Evolutionary conservation across 2,888 invertebrate genomes (phyloP).

Genomic region (Sarcophaga caerulescens): DNA sequence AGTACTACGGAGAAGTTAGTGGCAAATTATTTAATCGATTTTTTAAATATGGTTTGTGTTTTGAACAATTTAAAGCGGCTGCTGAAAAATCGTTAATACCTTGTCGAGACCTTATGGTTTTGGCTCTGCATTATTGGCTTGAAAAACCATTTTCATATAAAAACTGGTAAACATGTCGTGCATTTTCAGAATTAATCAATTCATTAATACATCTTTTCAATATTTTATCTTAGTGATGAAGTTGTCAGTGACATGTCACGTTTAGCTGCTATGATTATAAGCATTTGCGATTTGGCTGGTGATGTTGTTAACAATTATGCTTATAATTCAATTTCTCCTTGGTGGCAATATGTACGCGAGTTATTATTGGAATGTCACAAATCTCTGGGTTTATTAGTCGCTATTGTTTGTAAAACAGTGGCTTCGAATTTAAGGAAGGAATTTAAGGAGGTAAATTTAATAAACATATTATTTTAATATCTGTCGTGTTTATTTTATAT

Average conservation of each 20-base stretch:
- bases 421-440: constrained; percentile 80
- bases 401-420: constrained; percentile 91
- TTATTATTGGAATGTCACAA: constrained; percentile 87
- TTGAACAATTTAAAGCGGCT: constrained; percentile 79
- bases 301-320: constrained; percentile 82
- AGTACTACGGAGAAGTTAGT: constrained; percentile 76
- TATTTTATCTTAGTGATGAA: constrained; percentile 75
- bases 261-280: constrained; percentile 85
- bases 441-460: constrained; percentile 73
- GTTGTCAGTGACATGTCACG: constrained; percentile 85
- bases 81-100: constrained; percentile 73
- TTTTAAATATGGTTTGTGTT: constrained; percentile 78
- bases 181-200: not conserved
- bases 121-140: constrained; percentile 88
- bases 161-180: constrained; percentile 73
- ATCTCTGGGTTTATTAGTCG: constrained; percentile 90
- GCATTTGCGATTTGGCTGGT: constrained; percentile 85
- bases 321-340: constrained; percentile 88
- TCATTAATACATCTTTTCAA: not conserved
- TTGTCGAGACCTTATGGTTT: constrained; percentile 86
- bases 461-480: constrained; percentile 1
- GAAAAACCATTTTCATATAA: constrained; percentile 83
- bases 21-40: constrained; percentile 75
- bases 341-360: constrained; percentile 91
- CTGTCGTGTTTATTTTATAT: constrained; percentile 69